Evolutionary conservation across 2,888 invertebrate genomes (phyloP), one percentile per base, ranked within the genome.

Genomic region (Harmothoe impar): DNA sequence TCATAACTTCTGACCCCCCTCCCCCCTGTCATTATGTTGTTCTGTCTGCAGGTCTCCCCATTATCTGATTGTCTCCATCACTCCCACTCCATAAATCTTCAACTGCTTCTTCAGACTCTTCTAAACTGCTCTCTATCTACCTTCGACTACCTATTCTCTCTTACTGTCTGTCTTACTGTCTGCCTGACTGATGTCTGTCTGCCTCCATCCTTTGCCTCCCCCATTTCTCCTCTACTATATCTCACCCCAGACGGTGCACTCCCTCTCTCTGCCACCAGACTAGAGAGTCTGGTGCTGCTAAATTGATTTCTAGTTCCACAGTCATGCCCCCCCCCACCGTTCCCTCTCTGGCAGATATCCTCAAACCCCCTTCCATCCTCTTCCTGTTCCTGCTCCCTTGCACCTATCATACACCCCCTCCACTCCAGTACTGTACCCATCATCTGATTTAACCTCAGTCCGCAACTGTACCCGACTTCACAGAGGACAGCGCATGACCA

Each of bases 311-410:
- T 17, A 29, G 29, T 25, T 29, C 72, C 72, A 20, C 15, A 72
- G 72, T 72, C 72, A 72, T 72, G 62, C 62, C 31, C 7, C 29
- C 25, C 62, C n/a, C 68, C n/a, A 68, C 68, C 72, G n/a, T 25
- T 72, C 29, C 29, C 0, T 15, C 72, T 3, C 72, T 72, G 62
- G 20, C 31, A 29, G 25, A 72, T 25, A 0, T 72, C 17, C 72
- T 43, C 43, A 43, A 3, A 43, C 10, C 43, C 10, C 43, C 43
- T 10, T 43, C 43, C 10, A 3, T 43, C 10, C 43, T 10, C 3
- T 43, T 7, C 43, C 43, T 43, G 5, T 43, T 10, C 43, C 43
- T 43, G 43, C 3, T 43, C 10, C 43, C 43, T 43, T 43, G 5
- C 43, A 43, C 43, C 43, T 43, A 43, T 43, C 10, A 43, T 43